Percentiles rank a stretch among this genome's conserved stretches.
Evolutionary conservation across 1,140 invertebrate genomes (phyloP).

Genomic region (Solen grandis): DNA sequence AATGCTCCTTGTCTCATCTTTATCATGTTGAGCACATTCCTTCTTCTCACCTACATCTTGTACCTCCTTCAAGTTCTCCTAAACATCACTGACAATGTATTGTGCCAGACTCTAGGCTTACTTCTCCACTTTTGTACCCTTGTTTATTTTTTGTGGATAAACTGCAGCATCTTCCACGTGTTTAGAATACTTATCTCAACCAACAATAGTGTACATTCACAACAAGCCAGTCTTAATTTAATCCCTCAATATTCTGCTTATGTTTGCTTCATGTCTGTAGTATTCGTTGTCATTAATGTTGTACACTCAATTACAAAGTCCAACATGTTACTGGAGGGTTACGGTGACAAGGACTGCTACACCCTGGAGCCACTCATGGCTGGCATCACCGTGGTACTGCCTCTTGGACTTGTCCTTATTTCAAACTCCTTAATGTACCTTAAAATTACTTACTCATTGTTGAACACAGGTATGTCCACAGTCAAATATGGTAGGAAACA

Average conservation of each 20-base stretch:
- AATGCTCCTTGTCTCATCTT: constrained; percentile 20
- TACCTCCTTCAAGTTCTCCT: background rate
- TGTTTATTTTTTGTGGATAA: constrained; percentile 29
- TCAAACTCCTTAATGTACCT: constrained; percentile 14
- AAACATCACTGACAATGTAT: background rate
- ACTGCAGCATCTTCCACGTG: constrained; percentile 23
- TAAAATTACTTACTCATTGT: background rate
- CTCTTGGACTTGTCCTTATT: constrained; percentile 17
- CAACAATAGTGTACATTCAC: background rate
- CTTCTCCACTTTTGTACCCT: constrained; percentile 6
- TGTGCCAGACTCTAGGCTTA: constrained; percentile 15
- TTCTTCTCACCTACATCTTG: constrained; percentile 4
- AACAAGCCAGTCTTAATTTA: background rate
- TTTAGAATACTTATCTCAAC: constrained; percentile 9
- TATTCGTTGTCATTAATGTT: constrained; percentile 19
- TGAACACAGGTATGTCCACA: background rate
- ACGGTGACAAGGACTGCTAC: constrained; percentile 30
- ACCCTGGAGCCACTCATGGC: too few relatives aligned
- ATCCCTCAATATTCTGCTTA: background rate
- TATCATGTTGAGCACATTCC: background rate
- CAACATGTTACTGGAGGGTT: too few relatives aligned
- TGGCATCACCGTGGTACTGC: constrained; percentile 24
- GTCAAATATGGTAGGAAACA: constrained; percentile 22
- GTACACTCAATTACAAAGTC: background rate
- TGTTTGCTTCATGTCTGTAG: background rate